Conservation (phyloP, 2,113 vertebrate genomes). For the Zingel zingel region DNA sequence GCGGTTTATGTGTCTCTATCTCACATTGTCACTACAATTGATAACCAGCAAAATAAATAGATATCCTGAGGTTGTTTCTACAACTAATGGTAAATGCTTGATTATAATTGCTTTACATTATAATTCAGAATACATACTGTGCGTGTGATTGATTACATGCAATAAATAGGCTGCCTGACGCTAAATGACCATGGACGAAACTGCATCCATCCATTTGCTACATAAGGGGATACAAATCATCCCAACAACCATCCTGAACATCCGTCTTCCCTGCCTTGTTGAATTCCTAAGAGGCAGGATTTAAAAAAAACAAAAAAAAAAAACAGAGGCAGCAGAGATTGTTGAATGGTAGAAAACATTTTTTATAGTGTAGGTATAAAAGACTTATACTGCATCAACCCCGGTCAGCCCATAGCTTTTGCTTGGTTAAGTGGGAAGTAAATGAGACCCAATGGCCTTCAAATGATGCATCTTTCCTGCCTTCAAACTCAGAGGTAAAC, state of each 20-base stretch:
- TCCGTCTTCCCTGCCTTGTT: constrained; percentile 63
- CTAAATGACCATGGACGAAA: constrained; percentile 38
- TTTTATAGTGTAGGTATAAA: constrained; percentile 42
- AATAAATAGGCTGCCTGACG: constrained; percentile 49
- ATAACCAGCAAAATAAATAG: constrained; percentile 21
- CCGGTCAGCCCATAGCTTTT: constrained; percentile 15
- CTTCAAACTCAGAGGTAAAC: background rate
- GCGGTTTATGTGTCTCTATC: constrained; percentile 14
- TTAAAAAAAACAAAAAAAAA: background rate
- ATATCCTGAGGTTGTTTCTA: constrained; percentile 28
- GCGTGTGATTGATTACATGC: constrained; percentile 43
- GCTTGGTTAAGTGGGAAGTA: constrained; percentile 19
- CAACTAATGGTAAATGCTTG: constrained; percentile 23
- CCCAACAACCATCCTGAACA: constrained; percentile 44
- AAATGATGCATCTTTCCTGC: constrained; percentile 46
- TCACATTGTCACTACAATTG: background rate
- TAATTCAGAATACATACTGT: constrained; percentile 43
- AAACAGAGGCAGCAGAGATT: constrained; percentile 14
- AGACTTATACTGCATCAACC: constrained; percentile 20
- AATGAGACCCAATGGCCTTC: constrained; percentile 38
- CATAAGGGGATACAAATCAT: constrained; percentile 51
- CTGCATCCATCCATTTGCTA: constrained; percentile 52
- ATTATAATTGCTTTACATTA: constrained; percentile 37
- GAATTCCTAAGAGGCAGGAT: constrained; percentile 39
- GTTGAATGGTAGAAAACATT: constrained; percentile 16